phyloP scores from a whole-genome alignment of 1,140 invertebrate species.

The Cryptotermes secundus region DNA sequence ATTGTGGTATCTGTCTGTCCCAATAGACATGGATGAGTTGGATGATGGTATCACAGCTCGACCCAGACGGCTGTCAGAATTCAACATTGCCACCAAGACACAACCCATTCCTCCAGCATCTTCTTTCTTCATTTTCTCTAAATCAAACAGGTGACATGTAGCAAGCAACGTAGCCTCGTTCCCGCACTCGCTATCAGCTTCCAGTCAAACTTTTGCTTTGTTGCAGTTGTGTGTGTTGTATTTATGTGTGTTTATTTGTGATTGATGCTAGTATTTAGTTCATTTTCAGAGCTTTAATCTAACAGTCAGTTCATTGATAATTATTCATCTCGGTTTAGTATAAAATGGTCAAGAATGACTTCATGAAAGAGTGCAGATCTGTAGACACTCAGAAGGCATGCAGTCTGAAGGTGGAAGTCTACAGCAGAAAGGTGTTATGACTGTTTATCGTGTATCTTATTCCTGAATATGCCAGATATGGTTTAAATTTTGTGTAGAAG shows the following conservation, averaged over 20 bases:
- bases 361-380: no score
- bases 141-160: slow-evolving; percentile 80
- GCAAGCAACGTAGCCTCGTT: slow-evolving; percentile 17
- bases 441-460: no score
- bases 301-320: not conserved
- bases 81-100: slow-evolving; percentile 82
- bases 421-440: no score
- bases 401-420: no score
- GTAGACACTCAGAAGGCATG: no score
- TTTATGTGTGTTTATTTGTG: not conserved
- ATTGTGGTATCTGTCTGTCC: slow-evolving; percentile 25
- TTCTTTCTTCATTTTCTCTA: slow-evolving; percentile 96
- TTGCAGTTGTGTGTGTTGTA: not conserved
- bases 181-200: not conserved
- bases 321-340: not conserved
- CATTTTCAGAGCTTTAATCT: slow-evolving; percentile 5
- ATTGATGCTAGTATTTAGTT: not conserved
- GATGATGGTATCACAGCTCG: slow-evolving; percentile 50
- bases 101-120: slow-evolving; percentile 92
- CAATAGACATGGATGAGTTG: slow-evolving; percentile 46
- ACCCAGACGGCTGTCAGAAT: slow-evolving; percentile 72
- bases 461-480: no score
- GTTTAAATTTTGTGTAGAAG: no score
- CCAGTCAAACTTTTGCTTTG: not conserved
- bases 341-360: not conserved